Evolutionary conservation across 2,797 vertebrate genomes (phyloP).

Genomic region (Pagetopsis macropterus): DNA sequence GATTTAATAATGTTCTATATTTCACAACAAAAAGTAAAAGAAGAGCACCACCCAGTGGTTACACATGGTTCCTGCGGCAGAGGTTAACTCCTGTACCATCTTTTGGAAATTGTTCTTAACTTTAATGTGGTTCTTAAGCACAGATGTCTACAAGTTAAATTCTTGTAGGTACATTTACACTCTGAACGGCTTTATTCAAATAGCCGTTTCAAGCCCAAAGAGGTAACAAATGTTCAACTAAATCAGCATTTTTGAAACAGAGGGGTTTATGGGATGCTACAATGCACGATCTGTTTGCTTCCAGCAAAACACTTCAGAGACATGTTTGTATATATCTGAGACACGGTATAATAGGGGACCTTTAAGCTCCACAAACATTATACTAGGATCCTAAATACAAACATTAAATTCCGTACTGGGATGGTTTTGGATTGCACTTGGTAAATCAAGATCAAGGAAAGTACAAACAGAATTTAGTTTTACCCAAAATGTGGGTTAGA

Average conservation of each 20-base stretch:
- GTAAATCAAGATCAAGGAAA: too few species aligned
- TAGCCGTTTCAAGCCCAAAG: neutral
- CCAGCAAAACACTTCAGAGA: too few species aligned
- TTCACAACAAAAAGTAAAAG: rapidly evolving
- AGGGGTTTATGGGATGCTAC: too few species aligned
- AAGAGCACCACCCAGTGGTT: conserved; percentile 46
- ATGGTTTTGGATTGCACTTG: neutral
- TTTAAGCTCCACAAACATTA: neutral
- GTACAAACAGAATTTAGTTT: too few species aligned
- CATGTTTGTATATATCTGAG: too few species aligned
- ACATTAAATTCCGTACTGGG: neutral
- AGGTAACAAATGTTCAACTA: neutral
- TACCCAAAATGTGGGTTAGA: too few species aligned
- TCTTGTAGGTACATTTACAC: neutral
- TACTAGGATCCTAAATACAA: too few species aligned
- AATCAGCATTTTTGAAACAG: too few species aligned
- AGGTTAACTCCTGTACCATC: neutral
- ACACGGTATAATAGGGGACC: too few species aligned
- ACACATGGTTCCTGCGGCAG: neutral
- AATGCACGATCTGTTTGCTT: too few species aligned
- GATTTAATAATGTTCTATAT: neutral
- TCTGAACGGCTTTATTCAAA: neutral
- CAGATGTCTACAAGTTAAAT: too few species aligned
- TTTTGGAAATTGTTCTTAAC: too few species aligned
- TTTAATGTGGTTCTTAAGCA: neutral